These are phyloP conservation scores for Acrobasis suavella DNA, from an alignment of 2,888 invertebrate genomes.

Conservation along the genomic window DNA sequence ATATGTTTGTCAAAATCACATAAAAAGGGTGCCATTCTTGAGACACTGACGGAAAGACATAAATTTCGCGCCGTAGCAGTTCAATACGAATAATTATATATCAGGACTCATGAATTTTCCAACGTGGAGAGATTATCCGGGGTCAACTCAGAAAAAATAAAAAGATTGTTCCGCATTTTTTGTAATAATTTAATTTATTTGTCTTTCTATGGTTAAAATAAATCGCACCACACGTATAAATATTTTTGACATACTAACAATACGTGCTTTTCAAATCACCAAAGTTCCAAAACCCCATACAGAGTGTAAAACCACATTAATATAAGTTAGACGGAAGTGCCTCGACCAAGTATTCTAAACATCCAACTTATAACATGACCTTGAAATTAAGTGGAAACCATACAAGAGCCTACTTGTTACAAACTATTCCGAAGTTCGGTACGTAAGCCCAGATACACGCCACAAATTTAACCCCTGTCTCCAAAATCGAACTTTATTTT, in stretches of 20 bases:
- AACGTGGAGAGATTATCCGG: no score
- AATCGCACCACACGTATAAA: no score
- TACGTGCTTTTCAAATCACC: background rate
- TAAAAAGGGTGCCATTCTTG: no score
- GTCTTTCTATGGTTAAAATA: no score
- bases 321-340: background rate
- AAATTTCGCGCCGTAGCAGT: no score
- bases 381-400: conserved; percentile 18
- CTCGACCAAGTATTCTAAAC: conserved; percentile 7
- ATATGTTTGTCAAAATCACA: no score
- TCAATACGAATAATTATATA: no score
- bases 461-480: conserved; percentile 61
- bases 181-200: no score
- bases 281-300: background rate
- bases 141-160: no score
- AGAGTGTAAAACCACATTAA: background rate
- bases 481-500: conserved; percentile 45
- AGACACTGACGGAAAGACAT: no score
- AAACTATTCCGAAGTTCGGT: conserved; percentile 41
- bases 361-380: conserved; percentile 12
- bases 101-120: no score
- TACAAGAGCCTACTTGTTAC: conserved; percentile 19
- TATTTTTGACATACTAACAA: background rate
- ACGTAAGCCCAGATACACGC: conserved; percentile 40
- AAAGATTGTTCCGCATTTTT: no score